Evolutionary conservation across 92 coral and sea anemone genomes (phyloP), one percentile per base, ranked within the genome.

Genomic region (Parazoanthus atlanticus): DNA sequence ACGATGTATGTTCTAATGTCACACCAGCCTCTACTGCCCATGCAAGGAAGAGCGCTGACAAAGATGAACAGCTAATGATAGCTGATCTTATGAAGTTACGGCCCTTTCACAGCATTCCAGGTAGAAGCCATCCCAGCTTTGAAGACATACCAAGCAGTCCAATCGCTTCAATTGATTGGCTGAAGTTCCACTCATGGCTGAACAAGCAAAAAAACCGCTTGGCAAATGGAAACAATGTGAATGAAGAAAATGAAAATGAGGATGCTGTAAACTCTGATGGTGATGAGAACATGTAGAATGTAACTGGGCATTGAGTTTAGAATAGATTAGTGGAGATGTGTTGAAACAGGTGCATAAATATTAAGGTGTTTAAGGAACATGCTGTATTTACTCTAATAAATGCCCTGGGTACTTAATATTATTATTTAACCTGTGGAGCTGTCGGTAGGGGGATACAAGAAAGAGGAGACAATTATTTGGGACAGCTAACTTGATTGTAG

Each of bases 1-100:
- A 75, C 52, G 84, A 86, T 79, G 52, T 41, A 58, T 23, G 61
- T 81, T 86, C 83, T 1, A 36, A 77, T 40, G 84, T 86, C 6
- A 76, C 84, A 86, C 89, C 89, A 76, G 32, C 66, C 46, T 86
- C 89, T 5, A 23, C 84, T 31, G 89, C 88, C 15, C 88, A 72
- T 67, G n/a, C 81, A 61, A 85, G 67, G 25, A 85, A 75, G 74
- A 58, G 81, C 31, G 83, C 74, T 74, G 28, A 29, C 19, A 70
- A 32, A 26, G 67, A 85, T 41, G 88, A 85, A 28, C 88, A 67
- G 40, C 69, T 67, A 69, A 86, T 86, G 82, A 81, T 86, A 49
- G 61, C 78, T 23, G 54, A 77, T 38, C 89, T 86, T 36, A 29
- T 58, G 43, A 86, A 76, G 38, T 79, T 77, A 31, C 74, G 46